A percentile compares a stretch with the other conserved stretches of the same genome.
phyloP scores from a whole-genome alignment of 1,140 invertebrate genomes.

The Lepidurus arcticus region DNA sequence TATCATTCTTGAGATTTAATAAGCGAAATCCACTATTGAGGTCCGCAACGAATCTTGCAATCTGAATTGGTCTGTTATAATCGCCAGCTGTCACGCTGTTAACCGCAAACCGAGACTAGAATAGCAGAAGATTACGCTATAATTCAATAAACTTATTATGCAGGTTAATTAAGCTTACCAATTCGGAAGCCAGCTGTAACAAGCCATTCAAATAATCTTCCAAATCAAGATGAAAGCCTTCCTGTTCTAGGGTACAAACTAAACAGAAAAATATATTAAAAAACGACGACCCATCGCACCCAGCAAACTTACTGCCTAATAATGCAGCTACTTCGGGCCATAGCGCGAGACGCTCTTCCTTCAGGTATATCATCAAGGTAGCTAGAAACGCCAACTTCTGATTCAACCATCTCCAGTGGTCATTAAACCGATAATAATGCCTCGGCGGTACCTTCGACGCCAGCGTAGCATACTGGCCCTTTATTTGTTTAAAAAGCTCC shows the following conservation, averaged over 20 bases:
- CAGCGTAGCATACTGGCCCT: conserved; percentile 54
- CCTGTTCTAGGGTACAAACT: conserved; percentile 49
- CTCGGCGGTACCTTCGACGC: conserved; percentile 54
- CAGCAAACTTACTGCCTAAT: conserved; percentile 58
- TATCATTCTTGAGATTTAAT: conserved; percentile 86
- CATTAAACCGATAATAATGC: conserved; percentile 75
- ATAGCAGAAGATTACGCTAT: conserved; percentile 35
- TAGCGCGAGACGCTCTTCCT: conserved; percentile 63
- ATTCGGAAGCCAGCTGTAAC: conserved; percentile 70
- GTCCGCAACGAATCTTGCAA: conserved; percentile 77
- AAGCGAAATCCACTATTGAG: conserved; percentile 80
- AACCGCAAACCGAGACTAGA: conserved; percentile 69
- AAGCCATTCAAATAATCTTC: conserved; percentile 85
- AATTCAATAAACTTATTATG: conserved; percentile 35
- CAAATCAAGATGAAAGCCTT: conserved; percentile 80
- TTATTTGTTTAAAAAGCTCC: conserved; percentile 53
- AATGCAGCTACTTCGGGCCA: conserved; percentile 70
- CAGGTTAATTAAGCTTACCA: conserved; percentile 54
- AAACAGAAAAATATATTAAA: conserved; percentile 38
- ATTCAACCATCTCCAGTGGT: conserved; percentile 77
- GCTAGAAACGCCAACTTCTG: conserved; percentile 71
- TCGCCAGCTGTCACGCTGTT: conserved; percentile 83
- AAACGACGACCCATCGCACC: conserved; percentile 32
- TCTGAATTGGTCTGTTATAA: conserved; percentile 69
- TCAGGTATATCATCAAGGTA: conserved; percentile 71